phyloP scores from a whole-genome alignment of 1,140 invertebrate species.

The Penaeus vannamei region DNA sequence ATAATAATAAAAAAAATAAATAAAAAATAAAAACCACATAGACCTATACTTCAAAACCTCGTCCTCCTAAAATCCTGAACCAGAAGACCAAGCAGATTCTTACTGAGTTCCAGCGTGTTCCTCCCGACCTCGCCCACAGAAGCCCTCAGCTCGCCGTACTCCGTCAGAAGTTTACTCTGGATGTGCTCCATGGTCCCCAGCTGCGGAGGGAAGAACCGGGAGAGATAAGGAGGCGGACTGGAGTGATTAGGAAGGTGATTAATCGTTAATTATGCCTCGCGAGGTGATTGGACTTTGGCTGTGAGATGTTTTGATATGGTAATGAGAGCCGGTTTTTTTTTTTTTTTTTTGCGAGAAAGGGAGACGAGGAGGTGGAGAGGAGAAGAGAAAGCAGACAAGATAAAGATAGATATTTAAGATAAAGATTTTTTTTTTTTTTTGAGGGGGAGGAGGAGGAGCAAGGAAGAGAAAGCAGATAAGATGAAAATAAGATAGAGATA shows the following conservation, averaged over 20 bases:
- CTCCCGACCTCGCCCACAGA: slow-evolving; percentile 54
- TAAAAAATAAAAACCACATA: too few relatives aligned
- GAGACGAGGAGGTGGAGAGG: not conserved
- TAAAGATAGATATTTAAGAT: not conserved
- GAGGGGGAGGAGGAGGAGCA: too few relatives aligned
- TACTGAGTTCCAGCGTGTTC: slow-evolving; percentile 55
- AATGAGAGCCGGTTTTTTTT: not conserved
- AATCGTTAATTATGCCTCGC: too few relatives aligned
- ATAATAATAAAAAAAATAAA: too few relatives aligned
- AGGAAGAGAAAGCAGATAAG: not conserved
- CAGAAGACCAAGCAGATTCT: not conserved
- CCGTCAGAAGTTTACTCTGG: slow-evolving; percentile 65
- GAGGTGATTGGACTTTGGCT: not conserved
- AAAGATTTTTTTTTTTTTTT: too few relatives aligned
- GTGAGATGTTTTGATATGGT: not conserved
- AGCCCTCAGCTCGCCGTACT: slow-evolving; percentile 64
- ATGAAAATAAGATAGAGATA: too few relatives aligned
- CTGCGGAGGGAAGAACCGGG: slow-evolving; percentile 40
- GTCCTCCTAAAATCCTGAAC: too few relatives aligned
- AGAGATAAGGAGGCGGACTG: slow-evolving; percentile 17
- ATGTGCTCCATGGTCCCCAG: slow-evolving; percentile 61
- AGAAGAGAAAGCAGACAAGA: not conserved
- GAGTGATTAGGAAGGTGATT: not conserved
- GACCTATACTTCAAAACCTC: not conserved
- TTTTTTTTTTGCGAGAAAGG: not conserved